Conservation (phyloP, 2,797 vertebrate species). For the Halcyon chelicuti region DNA sequence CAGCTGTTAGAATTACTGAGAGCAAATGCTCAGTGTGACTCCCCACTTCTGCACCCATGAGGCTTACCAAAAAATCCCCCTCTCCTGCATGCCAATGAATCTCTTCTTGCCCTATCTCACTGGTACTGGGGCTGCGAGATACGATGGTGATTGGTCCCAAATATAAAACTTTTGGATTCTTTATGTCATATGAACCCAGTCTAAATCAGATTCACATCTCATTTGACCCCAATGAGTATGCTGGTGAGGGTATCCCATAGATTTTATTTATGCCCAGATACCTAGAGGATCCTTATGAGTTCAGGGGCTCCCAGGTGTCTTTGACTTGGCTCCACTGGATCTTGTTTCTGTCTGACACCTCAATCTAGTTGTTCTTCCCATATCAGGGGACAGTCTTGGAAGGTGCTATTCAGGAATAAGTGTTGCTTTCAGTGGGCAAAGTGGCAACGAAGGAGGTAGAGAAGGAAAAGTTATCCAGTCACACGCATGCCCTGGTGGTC, state of each 20-base stretch:
- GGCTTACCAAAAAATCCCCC: not conserved
- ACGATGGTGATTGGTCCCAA: rapidly evolving
- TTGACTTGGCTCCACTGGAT: not conserved
- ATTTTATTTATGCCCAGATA: not conserved
- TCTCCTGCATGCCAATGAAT: not conserved
- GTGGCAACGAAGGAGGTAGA: not conserved
- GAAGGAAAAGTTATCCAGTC: not conserved
- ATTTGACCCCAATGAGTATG: not conserved
- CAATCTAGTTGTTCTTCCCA: not conserved
- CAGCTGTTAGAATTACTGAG: not conserved
- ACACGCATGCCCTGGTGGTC: not conserved
- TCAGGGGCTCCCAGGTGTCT: not conserved
- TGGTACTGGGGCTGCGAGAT: not conserved
- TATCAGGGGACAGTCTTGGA: not conserved
- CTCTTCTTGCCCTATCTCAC: not conserved
- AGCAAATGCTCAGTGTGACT: not conserved
- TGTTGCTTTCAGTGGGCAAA: rapidly evolving
- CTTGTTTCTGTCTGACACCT: not conserved
- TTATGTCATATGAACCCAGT: not conserved
- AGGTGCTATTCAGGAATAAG: not conserved
- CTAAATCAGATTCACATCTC: not conserved
- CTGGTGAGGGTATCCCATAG: not conserved
- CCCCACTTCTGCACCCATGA: not conserved
- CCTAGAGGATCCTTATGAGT: not conserved
- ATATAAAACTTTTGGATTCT: not conserved